phyloP scores from a whole-genome alignment of 2,113 vertebrate species.

The Nesospiza acunhae region DNA sequence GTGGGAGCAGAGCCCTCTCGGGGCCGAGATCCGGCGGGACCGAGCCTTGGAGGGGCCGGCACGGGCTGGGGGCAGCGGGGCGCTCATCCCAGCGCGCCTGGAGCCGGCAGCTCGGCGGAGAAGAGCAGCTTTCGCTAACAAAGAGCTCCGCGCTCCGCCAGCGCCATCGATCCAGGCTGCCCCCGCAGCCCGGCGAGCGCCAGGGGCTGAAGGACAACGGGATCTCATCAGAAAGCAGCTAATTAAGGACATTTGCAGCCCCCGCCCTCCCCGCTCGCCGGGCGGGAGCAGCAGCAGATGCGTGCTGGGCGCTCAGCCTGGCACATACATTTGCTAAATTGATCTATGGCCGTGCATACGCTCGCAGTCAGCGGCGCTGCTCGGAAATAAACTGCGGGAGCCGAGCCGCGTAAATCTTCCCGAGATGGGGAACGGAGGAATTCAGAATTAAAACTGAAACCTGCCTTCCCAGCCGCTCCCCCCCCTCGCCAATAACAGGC shows the following conservation, averaged over 20 bases:
- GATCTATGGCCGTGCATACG: not conserved
- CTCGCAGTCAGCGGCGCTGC: constrained; percentile 40
- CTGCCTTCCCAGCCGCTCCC: not conserved
- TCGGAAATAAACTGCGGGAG: constrained; percentile 40
- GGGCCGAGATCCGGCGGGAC: accelerated
- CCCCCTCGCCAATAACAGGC: not conserved
- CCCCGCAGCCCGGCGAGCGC: not conserved
- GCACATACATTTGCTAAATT: constrained; percentile 21
- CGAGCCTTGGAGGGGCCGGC: not conserved
- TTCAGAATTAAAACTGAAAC: constrained; percentile 7
- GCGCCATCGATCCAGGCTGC: not conserved
- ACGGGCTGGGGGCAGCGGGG: not conserved
- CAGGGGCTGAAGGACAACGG: not conserved
- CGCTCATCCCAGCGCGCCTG: accelerated
- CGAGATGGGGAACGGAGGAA: constrained; percentile 28
- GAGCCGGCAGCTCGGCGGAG: not conserved
- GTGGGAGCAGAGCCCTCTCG: accelerated
- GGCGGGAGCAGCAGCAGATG: constrained; percentile 26
- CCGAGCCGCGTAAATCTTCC: constrained; percentile 40
- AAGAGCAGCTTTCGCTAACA: not conserved
- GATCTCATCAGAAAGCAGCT: constrained; percentile 16
- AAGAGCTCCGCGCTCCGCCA: not conserved
- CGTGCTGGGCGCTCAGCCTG: not conserved
- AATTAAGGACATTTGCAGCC: not conserved
- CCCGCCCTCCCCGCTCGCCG: not conserved